Percentiles rank a stretch among this genome's conserved stretches.
Evolutionary conservation across 2,797 vertebrate species (phyloP).

Genomic region (Sphenopsis melanotis): DNA sequence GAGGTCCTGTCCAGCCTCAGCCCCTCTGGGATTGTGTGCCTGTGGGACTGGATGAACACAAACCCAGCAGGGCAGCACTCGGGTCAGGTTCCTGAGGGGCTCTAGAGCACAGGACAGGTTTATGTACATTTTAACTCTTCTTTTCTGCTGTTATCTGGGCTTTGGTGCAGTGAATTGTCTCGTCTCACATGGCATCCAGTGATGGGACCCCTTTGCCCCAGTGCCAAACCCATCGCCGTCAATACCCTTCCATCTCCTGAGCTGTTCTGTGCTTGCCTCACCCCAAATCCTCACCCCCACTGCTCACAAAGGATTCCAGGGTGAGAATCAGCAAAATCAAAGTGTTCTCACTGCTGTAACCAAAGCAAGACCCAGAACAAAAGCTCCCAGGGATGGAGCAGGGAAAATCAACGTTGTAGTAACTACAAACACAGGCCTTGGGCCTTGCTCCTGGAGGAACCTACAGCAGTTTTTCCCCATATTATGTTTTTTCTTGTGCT

Average conservation of each 20-base stretch:
- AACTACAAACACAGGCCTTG: background rate
- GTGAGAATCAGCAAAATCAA: background rate
- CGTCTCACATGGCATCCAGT: fast-evolving
- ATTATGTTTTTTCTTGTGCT: background rate
- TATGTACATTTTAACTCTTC: background rate
- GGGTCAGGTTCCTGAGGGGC: fast-evolving
- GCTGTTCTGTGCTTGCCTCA: background rate
- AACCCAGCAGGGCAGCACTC: background rate
- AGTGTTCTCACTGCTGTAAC: background rate
- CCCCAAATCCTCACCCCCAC: background rate
- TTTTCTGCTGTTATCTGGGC: background rate
- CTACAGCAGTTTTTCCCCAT: background rate
- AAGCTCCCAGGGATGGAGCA: background rate
- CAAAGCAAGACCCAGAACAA: background rate
- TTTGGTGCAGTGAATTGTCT: background rate
- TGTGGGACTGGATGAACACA: background rate
- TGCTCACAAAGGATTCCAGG: background rate
- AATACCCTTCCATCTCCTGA: fast-evolving
- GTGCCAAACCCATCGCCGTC: background rate
- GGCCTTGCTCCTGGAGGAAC: background rate
- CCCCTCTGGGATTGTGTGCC: background rate
- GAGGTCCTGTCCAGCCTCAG: background rate
- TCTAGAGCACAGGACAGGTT: background rate
- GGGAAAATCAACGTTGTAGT: background rate
- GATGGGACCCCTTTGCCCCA: background rate